Conservation (phyloP, 2,888 invertebrate species). For the Maniola hyperantus region DNA sequence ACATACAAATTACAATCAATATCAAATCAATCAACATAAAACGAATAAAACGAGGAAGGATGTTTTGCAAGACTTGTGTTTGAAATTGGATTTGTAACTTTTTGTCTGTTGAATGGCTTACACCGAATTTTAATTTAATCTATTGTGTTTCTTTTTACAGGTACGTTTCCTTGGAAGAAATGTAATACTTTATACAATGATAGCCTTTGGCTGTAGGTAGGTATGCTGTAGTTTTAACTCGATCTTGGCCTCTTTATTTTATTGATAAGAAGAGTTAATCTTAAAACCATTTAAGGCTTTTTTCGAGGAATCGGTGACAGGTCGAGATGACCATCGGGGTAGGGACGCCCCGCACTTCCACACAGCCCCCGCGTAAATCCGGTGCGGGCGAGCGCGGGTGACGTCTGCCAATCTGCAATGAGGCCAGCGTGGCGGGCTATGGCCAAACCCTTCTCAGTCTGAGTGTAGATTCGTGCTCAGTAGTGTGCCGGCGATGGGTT, state of each 20-base stretch:
- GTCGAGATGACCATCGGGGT: no score
- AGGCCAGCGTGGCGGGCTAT: no score
- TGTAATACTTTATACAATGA: constrained; percentile 9
- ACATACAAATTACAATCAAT: constrained; percentile 1
- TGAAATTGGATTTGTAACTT: constrained; percentile 21
- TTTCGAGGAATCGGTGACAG: no score
- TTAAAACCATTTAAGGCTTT: neutral
- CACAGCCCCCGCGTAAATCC: no score
- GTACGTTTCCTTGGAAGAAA: constrained; percentile 27
- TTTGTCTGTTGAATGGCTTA: constrained; percentile 13
- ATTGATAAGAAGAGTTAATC: neutral
- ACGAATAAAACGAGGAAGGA: constrained; percentile 13
- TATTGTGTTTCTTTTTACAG: constrained; percentile 30
- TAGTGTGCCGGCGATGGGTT: no score
- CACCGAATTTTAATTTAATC: constrained; percentile 13
- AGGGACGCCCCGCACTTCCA: no score
- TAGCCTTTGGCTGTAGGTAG: neutral
- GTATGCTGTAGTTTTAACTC: neutral
- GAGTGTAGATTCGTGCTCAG: no score
- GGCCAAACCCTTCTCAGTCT: no score
- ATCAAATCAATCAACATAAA: constrained; percentile 22
- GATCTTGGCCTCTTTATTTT: constrained; percentile 7
- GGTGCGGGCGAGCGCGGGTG: no score
- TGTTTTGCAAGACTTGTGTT: constrained; percentile 17
- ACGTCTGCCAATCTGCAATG: no score